These are phyloP conservation scores for Ethmia dodecea DNA, from an alignment of 2,888 invertebrate species.

Conservation along the genomic window DNA sequence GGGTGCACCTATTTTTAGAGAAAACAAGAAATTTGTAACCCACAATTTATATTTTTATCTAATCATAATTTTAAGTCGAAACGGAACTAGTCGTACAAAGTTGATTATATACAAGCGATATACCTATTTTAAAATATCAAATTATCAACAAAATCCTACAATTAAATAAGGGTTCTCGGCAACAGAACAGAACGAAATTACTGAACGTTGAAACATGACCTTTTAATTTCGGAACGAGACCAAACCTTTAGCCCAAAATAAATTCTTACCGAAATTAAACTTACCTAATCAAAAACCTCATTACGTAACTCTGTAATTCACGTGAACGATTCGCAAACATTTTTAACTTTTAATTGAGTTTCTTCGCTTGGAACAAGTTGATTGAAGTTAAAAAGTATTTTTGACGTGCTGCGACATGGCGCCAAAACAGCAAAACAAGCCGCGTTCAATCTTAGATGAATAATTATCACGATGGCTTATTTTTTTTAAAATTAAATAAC, in stretches of 20 bases:
- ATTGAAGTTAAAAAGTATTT: constrained; percentile 31
- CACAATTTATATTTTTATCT: too few species aligned
- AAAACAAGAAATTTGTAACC: too few species aligned
- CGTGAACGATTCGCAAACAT: constrained; percentile 32
- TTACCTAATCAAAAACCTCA: constrained; percentile 29
- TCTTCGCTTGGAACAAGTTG: constrained; percentile 31
- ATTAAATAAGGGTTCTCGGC: neutral
- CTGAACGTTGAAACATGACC: constrained; percentile 4
- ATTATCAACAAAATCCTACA: too few species aligned
- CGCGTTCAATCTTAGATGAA: too few species aligned
- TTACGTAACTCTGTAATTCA: constrained; percentile 35
- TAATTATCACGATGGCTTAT: too few species aligned
- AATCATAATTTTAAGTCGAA: too few species aligned
- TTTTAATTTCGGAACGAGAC: constrained; percentile 21
- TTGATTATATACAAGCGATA: too few species aligned
- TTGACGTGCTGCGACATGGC: constrained; percentile 26
- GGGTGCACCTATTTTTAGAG: too few species aligned
- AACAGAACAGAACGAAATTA: neutral
- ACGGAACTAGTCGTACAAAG: too few species aligned
- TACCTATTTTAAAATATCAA: too few species aligned
- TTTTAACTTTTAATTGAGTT: constrained; percentile 44
- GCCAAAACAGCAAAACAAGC: too few species aligned
- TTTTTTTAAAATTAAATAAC: too few species aligned
- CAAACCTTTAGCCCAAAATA: constrained; percentile 26
- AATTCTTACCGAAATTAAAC: constrained; percentile 25